Evolutionary conservation across 2,113 vertebrate genomes (phyloP), one percentile per base, ranked within the genome.

Genomic region (Garra rufa): DNA sequence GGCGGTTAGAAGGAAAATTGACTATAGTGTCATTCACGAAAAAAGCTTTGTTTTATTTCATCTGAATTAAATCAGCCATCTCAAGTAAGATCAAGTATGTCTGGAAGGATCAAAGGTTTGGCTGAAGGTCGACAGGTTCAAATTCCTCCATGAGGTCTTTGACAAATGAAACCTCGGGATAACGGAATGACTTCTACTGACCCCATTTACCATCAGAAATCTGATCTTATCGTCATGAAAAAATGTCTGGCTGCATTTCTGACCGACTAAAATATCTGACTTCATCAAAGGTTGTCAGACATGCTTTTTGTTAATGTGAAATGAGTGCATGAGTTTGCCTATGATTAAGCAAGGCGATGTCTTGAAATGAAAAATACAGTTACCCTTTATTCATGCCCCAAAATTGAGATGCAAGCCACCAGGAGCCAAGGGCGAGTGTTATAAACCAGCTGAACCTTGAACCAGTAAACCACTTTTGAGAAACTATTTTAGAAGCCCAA

Each of bases 401-500:
- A 21, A 17, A 55, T 14, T 50, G 67, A 21, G 70, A 86, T 24
- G 61, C 26, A 59, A 70, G 65, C 19, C n/a, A 11, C 50, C 50
- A 57, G 59, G 10, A 41, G 44, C 85, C 38, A 59, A 26, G 5
- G 15, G 61, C 76, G 19, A 77, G 7, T 46, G 19, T 38, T 82
- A 44, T 55, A 77, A 28, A 69, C 78, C 3, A 65, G 24, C 28
- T 82, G 71, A 65, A 83, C 57, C 75, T 85, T 85, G 34, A 85
- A 55, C 43, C 4, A 77, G 71, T 82, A 30, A 78, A 82, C 65
- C 30, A 38, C 34, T 61, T 79, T 83, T 57, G 30, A 61, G 63
- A 52, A 78, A 24, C 8, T 83, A 76, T 87, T 79, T 85, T 46
- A 82, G 46, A 55, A 85, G 76, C 83, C 79, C 30, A 61, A 75